phyloP scores from a whole-genome alignment of 2,888 invertebrate species.

The Hecatera dysodea region DNA sequence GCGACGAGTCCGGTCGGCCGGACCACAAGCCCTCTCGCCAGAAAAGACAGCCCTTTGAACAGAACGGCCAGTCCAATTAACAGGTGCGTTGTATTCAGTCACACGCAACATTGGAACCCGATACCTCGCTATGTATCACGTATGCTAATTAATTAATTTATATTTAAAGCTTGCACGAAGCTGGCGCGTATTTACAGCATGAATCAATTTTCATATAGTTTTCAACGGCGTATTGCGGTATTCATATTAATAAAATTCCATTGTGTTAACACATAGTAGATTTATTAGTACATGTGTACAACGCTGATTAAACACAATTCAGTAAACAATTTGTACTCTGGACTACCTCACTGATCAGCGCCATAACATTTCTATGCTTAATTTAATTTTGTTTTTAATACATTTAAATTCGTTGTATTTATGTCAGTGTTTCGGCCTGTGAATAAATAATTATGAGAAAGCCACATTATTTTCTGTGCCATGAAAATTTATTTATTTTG shows the following conservation, averaged over 20 bases:
- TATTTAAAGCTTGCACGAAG: conserved; percentile 63
- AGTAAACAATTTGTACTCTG: conserved; percentile 5
- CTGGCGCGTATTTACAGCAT: conserved; percentile 64
- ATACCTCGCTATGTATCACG: conserved; percentile 28
- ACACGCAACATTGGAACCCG: conserved; percentile 34
- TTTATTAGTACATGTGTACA: conserved; percentile 24
- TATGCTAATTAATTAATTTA: conserved; percentile 64
- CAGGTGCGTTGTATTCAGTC: conserved; percentile 76
- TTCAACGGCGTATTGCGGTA: conserved; percentile 67
- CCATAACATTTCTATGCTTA: neutral
- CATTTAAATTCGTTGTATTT: neutral
- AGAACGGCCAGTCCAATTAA: conserved; percentile 90
- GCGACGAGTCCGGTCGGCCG: conserved; percentile 88
- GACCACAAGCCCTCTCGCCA: conserved; percentile 90
- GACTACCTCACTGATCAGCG: conserved; percentile 21
- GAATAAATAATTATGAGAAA: neutral
- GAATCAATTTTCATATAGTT: conserved; percentile 75
- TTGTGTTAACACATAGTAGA: conserved; percentile 50
- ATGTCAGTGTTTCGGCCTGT: neutral
- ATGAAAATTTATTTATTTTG: conserved; percentile 3
- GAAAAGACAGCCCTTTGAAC: conserved; percentile 88
- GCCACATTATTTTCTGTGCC: neutral
- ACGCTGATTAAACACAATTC: conserved; percentile 15
- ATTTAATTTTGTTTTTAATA: conserved; percentile 16
- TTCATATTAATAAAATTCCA: conserved; percentile 63